Base-by-base conservation (phyloP, 2,888 invertebrate species). In the Hesperia comma region DNA sequence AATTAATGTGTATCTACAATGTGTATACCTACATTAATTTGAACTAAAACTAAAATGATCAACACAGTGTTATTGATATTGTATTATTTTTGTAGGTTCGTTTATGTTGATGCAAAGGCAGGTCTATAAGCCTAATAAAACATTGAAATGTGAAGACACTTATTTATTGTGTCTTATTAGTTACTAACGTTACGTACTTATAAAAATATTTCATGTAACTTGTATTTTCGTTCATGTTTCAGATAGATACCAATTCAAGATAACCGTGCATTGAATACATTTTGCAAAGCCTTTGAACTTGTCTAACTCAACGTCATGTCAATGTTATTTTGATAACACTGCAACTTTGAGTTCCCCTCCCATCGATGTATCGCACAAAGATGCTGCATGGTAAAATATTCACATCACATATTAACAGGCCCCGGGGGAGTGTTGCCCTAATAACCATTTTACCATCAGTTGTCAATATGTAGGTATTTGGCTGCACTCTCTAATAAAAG, bases 401-500 rank as follows among this genome's bases (percentile, higher is more conserved):
- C 90, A 85, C 81, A 80, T 88, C 91, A 91, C 90, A 90, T 75
- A 74, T 76, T 73, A 72, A 69, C 76, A 82, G 75, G 81, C 87
- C 88, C 83, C 78, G 85, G 17, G 43, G 43, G 43, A 46, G 79
- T 76, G 82, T 79, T 78, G 74, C 82, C 73, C 82, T 87, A 90
- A 91, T 87, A 86, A 90, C 87, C 85, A 88, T 89, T 88, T 86
- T 79, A 78, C 79, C 79, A 79, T 83, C 85, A 71, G 75, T 77
- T 90, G 92, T 91, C 92, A 91, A 85, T 90, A 89, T 84, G 79
- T 90, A 89, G 84, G 79, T 86, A 91, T 91, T 92, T 91, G 90
- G 88, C 81, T 91, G 86, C 85, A 86, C 82, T 86, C 83, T 81
- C 84, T 83, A 87, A 84, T 82, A 79, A 79, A 78, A 2, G 3